Conservation (phyloP, 1,140 invertebrate genomes). For the Diprion similis region DNA sequence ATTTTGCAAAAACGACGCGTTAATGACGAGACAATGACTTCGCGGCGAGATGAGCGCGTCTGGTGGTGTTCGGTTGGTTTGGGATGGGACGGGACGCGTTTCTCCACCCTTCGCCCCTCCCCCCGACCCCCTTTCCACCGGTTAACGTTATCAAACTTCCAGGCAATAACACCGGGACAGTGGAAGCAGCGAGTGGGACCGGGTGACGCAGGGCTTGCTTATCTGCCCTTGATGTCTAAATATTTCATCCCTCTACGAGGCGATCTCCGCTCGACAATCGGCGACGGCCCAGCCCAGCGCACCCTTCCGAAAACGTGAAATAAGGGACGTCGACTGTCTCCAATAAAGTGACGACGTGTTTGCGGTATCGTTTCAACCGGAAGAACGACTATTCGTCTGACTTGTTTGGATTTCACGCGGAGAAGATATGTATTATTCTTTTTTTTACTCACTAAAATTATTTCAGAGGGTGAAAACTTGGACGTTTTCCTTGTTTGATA, state of each 20-base stretch:
- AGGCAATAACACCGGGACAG: conserved; percentile 40
- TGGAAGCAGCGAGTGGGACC: conserved; percentile 14
- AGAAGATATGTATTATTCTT: too few species aligned
- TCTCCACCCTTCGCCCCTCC: conserved; percentile 7
- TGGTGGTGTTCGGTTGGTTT: not conserved
- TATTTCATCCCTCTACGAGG: conserved; percentile 5
- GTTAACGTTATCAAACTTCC: conserved; percentile 41
- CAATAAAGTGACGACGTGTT: too few species aligned
- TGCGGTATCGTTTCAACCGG: too few species aligned
- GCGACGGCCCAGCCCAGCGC: not conserved
- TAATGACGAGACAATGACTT: conserved; percentile 16
- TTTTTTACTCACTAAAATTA: too few species aligned
- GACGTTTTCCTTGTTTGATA: too few species aligned
- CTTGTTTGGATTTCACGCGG: too few species aligned
- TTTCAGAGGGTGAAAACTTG: too few species aligned
- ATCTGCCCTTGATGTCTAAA: not conserved
- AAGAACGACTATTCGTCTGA: too few species aligned
- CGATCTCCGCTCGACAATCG: not conserved
- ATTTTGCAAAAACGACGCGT: conserved; percentile 11
- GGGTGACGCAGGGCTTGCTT: conserved; percentile 12
- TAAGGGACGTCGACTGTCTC: too few species aligned
- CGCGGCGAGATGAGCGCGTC: not conserved
- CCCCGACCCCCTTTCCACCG: not conserved
- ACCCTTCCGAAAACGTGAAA: too few species aligned
- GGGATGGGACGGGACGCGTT: not conserved